A percentile compares a stretch with the other conserved stretches of the same genome.
These are phyloP conservation scores for Macrobrachium nipponense DNA, from an alignment of 1,140 invertebrate genomes.

Conservation along the genomic window DNA sequence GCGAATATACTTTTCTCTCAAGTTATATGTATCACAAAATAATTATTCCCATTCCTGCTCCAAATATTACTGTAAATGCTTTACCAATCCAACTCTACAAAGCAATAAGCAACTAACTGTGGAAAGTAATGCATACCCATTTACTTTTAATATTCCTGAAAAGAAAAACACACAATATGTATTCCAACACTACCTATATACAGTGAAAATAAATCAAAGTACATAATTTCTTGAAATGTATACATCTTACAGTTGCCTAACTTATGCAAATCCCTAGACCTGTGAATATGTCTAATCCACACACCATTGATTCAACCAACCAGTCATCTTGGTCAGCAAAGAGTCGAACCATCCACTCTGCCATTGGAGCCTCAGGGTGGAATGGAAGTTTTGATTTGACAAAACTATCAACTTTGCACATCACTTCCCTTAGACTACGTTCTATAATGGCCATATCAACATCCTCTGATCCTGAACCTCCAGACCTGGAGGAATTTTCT, in stretches of 20 bases:
- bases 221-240: too few species aligned
- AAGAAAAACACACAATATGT: too few species aligned
- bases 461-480: slow-evolving; percentile 70
- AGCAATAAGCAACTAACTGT: too few species aligned
- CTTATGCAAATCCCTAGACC: slow-evolving; percentile 80
- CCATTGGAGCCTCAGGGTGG: slow-evolving; percentile 86
- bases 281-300: slow-evolving; percentile 86
- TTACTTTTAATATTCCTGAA: too few species aligned
- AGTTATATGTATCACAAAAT: too few species aligned
- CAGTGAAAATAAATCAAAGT: too few species aligned
- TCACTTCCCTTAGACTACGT: slow-evolving; percentile 83
- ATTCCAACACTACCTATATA: not conserved
- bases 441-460: slow-evolving; percentile 90
- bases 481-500: slow-evolving; percentile 74
- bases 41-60: too few species aligned
- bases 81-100: too few species aligned
- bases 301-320: slow-evolving; percentile 91
- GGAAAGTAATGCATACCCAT: too few species aligned
- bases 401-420: slow-evolving; percentile 80
- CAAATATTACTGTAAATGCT: too few species aligned
- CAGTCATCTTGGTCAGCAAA: slow-evolving; percentile 93
- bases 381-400: slow-evolving; percentile 85
- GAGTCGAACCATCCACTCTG: slow-evolving; percentile 88
- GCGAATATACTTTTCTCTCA: too few species aligned
- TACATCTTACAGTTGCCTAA: slow-evolving; percentile 73